Evolutionary conservation across 2,888 invertebrate species (phyloP).

Genomic region (Leucoma salicis): DNA sequence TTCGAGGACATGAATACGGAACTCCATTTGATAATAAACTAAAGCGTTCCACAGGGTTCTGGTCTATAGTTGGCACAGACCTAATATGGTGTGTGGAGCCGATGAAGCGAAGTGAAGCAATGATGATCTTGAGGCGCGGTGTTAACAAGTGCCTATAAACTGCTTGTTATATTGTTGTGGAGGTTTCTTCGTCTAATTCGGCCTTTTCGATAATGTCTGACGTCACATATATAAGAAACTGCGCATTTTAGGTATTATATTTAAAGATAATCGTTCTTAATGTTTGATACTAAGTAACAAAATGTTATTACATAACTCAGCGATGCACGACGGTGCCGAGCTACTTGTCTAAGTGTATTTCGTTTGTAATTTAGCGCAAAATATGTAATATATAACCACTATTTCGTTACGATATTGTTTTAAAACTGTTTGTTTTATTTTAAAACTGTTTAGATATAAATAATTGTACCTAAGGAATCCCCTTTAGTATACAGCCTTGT

Average conservation of each 20-base stretch:
- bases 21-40: too few species aligned
- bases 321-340: slow-evolving; percentile 60
- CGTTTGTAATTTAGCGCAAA: slow-evolving; percentile 44
- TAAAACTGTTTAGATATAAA: slow-evolving; percentile 28
- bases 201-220: too few species aligned
- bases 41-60: too few species aligned
- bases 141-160: too few species aligned
- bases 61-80: too few species aligned
- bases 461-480: slow-evolving; percentile 33
- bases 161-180: too few species aligned
- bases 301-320: slow-evolving; percentile 40
- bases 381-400: slow-evolving; percentile 65
- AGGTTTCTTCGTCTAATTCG: too few species aligned
- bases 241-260: slow-evolving; percentile 37
- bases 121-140: too few species aligned
- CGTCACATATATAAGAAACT: slow-evolving; percentile 28
- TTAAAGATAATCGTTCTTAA: slow-evolving; percentile 40
- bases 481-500: slow-evolving; percentile 33
- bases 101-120: too few species aligned
- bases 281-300: slow-evolving; percentile 47
- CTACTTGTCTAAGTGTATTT: slow-evolving; percentile 74
- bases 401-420: slow-evolving; percentile 56
- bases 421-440: slow-evolving; percentile 46
- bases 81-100: too few species aligned
- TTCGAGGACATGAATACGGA: too few species aligned